Conservation (phyloP, 2,113 vertebrate species). For the Saiga tatarica region DNA sequence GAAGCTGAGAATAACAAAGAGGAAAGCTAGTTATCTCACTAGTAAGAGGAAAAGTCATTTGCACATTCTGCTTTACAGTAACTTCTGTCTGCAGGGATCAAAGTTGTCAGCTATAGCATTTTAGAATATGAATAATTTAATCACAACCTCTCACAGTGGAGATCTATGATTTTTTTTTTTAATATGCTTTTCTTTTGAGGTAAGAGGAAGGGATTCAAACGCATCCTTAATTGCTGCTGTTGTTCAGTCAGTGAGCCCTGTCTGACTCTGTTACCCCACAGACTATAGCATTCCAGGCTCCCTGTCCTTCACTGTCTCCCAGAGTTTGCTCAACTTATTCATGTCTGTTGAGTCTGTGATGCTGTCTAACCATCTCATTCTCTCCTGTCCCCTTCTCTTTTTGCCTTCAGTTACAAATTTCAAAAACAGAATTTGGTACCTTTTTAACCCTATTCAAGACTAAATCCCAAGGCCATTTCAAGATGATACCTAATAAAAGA, state of each 20-base stretch:
- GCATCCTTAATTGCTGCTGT: background rate
- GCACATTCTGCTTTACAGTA: background rate
- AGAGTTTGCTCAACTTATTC: background rate
- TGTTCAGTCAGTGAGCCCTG: background rate
- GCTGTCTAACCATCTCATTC: background rate
- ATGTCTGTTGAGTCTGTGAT: background rate
- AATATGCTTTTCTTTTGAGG: background rate
- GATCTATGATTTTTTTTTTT: background rate
- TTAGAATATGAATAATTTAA: background rate
- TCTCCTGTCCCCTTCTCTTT: background rate
- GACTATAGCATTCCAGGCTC: fast-evolving
- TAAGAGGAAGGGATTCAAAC: background rate
- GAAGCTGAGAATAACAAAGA: background rate
- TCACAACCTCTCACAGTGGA: background rate
- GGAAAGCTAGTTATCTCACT: background rate
- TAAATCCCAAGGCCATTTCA: background rate
- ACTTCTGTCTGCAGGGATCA: background rate
- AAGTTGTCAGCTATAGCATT: background rate
- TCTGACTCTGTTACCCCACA: background rate
- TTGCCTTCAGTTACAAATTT: background rate
- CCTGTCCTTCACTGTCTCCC: background rate
- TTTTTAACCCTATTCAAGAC: background rate
- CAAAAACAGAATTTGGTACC: background rate
- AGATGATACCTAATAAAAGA: background rate
- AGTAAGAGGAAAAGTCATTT: background rate